A percentile compares a stretch with the other conserved stretches of the same genome.
Conservation (phyloP, 1,140 invertebrate genomes). For the Palaemon carinicauda region DNA sequence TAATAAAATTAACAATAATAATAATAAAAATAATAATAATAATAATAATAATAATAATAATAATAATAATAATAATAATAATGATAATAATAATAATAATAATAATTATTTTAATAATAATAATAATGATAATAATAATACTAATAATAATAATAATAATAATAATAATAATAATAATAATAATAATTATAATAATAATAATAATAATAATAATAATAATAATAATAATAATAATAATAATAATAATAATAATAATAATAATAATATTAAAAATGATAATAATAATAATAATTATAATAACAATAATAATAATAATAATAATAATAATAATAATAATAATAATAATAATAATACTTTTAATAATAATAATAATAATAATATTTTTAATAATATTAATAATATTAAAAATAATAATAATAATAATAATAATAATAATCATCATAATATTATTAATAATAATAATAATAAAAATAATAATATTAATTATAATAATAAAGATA, state of each 20-base stretch:
- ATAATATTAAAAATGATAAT: background rate
- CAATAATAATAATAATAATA: background rate
- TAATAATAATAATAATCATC: background rate
- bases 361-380: background rate
- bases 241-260: background rate
- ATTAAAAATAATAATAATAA: background rate
- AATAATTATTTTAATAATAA: background rate
- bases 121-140: background rate
- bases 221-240: background rate
- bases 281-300: background rate
- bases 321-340: background rate
- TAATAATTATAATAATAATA: background rate
- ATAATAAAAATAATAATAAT: constrained; percentile 6
- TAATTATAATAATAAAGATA: no score
- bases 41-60: background rate
- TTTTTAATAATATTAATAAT: background rate
- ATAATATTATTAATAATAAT: background rate
- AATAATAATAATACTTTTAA: background rate
- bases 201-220: background rate
- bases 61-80: background rate
- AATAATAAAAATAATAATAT: no score
- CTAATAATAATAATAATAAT: background rate
- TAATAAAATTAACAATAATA: constrained; percentile 1
- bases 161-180: background rate
- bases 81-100: background rate